Base-by-base conservation (phyloP, 23 tunicate species). In the Botrylloides violaceus region DNA sequence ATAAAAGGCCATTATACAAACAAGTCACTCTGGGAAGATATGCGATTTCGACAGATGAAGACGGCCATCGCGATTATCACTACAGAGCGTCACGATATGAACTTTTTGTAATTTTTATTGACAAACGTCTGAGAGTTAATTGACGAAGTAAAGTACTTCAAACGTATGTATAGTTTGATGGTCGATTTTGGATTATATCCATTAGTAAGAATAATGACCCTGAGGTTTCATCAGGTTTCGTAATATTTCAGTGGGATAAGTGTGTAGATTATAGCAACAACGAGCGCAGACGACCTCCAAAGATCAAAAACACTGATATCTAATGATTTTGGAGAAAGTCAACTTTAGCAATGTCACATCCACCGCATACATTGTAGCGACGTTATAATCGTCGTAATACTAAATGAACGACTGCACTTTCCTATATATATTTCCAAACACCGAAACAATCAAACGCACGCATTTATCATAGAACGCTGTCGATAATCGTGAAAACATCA, bases 1-100 rank as follows among this genome's bases (percentile, higher is more conserved):
- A 63, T 63, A 31, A 63, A 63, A 63, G 70, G 70, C 33, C 33
- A 19, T 34, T 63, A 63, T 27, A 63, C 70, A 63, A 63, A 63
- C 70, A 63, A 31, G 70, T 25, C 70, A 63, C 33, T 63, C 70
- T 63, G 70, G 70, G 70, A 63, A 63, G 29, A 7, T 27, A 27
- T 33, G 29, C 70, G 33, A 63, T 27, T 27, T 31, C 35, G 70
- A 31, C 70, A 63, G 70, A 63, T 63, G 70, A 63, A 63, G 53
- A 63, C 34, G 35, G 35, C 29, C 33, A 23, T 63, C 33, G 70
- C 70, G 70, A 63, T 28, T 33, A 63, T 27, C 70, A 15, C 53
- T 7, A 15, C 15, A 43, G 53, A 43, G 53, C 9, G 53, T 43
- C 12, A 15, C 53, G 53, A 43, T 43, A 43, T 43, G 53, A 43